Base-by-base conservation (phyloP, 2,888 invertebrate species). In the Plagodis dolabraria region DNA sequence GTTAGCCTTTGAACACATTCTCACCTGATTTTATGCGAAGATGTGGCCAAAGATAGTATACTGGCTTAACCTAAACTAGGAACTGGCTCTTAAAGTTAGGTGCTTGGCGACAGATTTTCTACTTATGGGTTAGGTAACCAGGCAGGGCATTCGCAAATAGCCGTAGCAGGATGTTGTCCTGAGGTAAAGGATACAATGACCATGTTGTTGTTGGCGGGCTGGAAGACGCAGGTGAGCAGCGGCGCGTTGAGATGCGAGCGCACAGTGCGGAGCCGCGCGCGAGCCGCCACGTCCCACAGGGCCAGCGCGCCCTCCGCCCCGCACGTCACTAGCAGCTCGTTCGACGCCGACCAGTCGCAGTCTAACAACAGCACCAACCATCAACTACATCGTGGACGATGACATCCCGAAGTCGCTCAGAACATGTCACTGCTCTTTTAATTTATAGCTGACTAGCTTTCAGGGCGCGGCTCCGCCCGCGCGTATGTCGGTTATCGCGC, bases 141-240 rank as follows among this genome's bases (percentile, higher is more conserved):
- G 22, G 22, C 22, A 22, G 22, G 22, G 2, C 22, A 22, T 22
- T 22, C 22, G 2, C 22, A 22, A 22, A 22, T 22, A 22, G 22
- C 22, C 4, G 22, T 22, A 22, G 22, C 22, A 22, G 22, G 22
- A 22, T n/a, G n/a, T 22, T 43, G 43, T 43, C 11, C 12, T 12
- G 12, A 12, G 40, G 10, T 7, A 44, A 94, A 95, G 95, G 95
- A 95, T 96, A 96, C 96, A 75, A 97, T 95, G 71, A 97, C 95
- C 92, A 97, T 95, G 85, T 97, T 97, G 79, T 97, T 97, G 80
- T 97, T 98, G 47, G 95, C 94, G 0, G 97, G 97, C 79, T 97
- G 96, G 87, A 97, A 97, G 51, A 94, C 93, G 83, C 97, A 97
- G 77, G 95, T 95, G 0, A 95, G 87, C 60, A 96, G 87, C 77